Base-by-base conservation (phyloP, 2,888 invertebrate genomes). In the Glaucopsyche alexis region DNA sequence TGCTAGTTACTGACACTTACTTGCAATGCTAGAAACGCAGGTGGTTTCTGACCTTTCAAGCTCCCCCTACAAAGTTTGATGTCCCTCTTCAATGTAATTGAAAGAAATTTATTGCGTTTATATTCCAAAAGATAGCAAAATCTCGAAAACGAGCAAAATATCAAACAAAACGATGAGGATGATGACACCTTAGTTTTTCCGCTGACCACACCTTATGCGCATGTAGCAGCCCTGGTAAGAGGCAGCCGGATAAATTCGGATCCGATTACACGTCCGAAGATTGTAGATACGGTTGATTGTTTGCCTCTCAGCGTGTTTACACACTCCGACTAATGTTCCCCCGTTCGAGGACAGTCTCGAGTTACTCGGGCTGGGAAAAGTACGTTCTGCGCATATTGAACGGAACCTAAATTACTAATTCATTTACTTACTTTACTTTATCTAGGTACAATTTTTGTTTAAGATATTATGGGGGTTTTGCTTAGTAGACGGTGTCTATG, bases 191-290 rank as follows among this genome's bases (percentile, higher is more conserved):
- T 29, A 29, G 3, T 29, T 29, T 29, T 29, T 29, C 29, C 4
- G 29, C 29, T 29, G 29, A 29, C 4, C 29, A 29, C 4, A 29
- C 29, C 29, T 29, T 29, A 29, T 29, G 29, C 29, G 47, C 47
- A 11, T 11, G 19, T 50, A 19, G 29, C 19, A 60, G 60, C 60
- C 60, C 60, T 60, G 60, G 60, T 19, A 69, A 47, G 19, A 82
- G 81, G 81, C 81, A 74, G 75, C 81, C 80, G 83, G 81, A 82
- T 84, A 81, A 83, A 83, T 87, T 88, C 86, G 84, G 87, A 88
- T 89, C 88, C 84, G 86, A 89, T 89, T 90, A 88, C 89, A 85
- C 80, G 83, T 85, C 82, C 80, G 76, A 80, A 82, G 79, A 83
- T 83, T 83, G 78, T 79, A 78, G 80, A 79, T 79, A 79, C 82